A percentile compares a stretch with the other conserved stretches of the same genome.
Evolutionary conservation across 1,140 invertebrate genomes (phyloP).

Genomic region (Ooceraea biroi): DNA sequence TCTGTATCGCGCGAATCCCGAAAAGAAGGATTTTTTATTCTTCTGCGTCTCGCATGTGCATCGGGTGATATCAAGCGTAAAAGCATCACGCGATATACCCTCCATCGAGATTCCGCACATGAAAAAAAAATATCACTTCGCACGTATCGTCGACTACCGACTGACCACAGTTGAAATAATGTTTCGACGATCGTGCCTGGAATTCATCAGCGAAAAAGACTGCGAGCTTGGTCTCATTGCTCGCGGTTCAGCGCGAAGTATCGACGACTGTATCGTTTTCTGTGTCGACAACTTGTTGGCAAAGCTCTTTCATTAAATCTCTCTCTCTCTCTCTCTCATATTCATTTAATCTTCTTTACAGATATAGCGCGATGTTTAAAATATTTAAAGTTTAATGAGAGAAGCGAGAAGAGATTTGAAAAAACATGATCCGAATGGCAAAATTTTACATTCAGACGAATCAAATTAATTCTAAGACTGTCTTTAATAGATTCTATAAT

Average conservation of each 20-base stretch:
- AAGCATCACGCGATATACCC: conserved; percentile 63
- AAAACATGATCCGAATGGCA: neutral
- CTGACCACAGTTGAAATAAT: conserved; percentile 56
- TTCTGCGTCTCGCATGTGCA: conserved; percentile 62
- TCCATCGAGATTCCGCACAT: conserved; percentile 61
- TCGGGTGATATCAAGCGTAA: conserved; percentile 73
- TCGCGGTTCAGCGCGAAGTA: conserved; percentile 9
- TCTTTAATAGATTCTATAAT: no score
- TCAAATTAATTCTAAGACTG: no score
- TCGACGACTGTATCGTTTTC: conserved; percentile 17
- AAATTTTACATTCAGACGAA: neutral
- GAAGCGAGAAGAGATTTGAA: neutral
- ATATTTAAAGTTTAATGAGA: neutral
- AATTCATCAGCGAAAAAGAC: conserved; percentile 38
- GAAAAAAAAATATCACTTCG: conserved; percentile 64
- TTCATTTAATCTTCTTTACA: neutral
- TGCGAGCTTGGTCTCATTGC: conserved; percentile 29
- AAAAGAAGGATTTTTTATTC: conserved; percentile 77
- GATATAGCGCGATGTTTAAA: neutral
- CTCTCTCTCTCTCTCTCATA: no score
- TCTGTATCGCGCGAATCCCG: conserved; percentile 56
- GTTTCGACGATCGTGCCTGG: conserved; percentile 51
- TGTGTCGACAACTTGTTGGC: conserved; percentile 17
- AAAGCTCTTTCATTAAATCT: conserved; percentile 12
- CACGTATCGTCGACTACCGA: conserved; percentile 25